Conservation (phyloP, 2,888 invertebrate species). For the Allygus modestus region DNA sequence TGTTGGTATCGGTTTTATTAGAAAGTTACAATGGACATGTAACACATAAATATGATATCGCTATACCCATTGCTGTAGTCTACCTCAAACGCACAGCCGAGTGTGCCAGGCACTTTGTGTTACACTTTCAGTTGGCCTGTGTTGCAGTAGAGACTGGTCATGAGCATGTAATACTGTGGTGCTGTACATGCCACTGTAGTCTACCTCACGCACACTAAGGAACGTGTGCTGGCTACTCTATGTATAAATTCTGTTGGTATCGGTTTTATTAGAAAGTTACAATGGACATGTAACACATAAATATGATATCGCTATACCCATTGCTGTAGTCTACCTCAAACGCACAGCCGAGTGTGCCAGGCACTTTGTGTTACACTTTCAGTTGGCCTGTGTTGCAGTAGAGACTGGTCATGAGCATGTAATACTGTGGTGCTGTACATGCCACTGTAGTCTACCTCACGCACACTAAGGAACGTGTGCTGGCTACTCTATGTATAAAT, state of each 20-base stretch:
- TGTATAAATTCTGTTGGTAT: slow-evolving; percentile 4
- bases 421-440: background rate
- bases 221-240: background rate
- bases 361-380: background rate
- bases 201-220: slow-evolving; percentile 2
- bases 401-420: background rate
- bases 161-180: slow-evolving; percentile 20
- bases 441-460: slow-evolving; percentile 9
- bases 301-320: background rate
- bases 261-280: background rate
- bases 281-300: slow-evolving; percentile 4
- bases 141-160: background rate
- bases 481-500: background rate
- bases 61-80: slow-evolving; percentile 9
- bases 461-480: background rate
- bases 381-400: background rate
- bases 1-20: background rate
- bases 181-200: slow-evolving; percentile 5
- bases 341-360: background rate
- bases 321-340: background rate
- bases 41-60: slow-evolving; percentile 5
- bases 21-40: background rate
- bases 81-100: background rate
- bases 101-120: background rate
- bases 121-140: slow-evolving; percentile 5